Evolutionary conservation across 2,888 invertebrate genomes (phyloP).

Genomic region (Hartigia nigra): DNA sequence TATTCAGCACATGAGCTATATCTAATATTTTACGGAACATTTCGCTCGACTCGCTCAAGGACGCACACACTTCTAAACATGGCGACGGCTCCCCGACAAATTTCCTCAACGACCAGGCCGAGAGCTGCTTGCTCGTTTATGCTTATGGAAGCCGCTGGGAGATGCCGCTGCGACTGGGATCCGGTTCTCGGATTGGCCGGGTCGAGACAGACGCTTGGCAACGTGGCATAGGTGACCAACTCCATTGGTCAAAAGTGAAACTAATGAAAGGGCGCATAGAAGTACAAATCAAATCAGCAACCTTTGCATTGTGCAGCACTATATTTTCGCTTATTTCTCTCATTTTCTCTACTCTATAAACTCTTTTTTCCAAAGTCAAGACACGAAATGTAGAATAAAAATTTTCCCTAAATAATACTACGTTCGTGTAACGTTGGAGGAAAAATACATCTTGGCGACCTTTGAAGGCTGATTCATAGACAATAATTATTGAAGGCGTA

Average conservation of each 20-base stretch:
- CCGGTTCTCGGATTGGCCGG: conserved; percentile 45
- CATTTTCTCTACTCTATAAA: background rate
- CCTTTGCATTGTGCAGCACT: conserved; percentile 6
- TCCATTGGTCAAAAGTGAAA: conserved; percentile 42
- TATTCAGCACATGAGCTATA: conserved; percentile 67
- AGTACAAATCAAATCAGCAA: conserved; percentile 50
- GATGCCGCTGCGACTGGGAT: conserved; percentile 50
- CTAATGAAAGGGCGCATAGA: conserved; percentile 29
- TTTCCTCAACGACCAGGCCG: conserved; percentile 47
- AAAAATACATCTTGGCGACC: conserved; percentile 6
- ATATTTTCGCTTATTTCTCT: background rate
- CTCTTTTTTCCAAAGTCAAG: background rate
- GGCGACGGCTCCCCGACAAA: conserved; percentile 67
- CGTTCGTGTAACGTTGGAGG: background rate
- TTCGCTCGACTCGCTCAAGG: conserved; percentile 60
- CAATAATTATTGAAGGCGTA: background rate
- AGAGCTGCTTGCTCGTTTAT: conserved; percentile 32
- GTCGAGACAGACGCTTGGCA: conserved; percentile 66
- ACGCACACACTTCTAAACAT: conserved; percentile 68
- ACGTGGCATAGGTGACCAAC: conserved; percentile 61
- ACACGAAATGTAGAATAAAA: background rate
- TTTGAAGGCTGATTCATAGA: conserved; percentile 1
- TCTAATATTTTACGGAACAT: conserved; percentile 68
- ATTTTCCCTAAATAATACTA: background rate
- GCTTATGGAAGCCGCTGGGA: conserved; percentile 50